phyloP scores from a whole-genome alignment of 2,113 vertebrate species.

The Plecturocebus donacophilus region DNA sequence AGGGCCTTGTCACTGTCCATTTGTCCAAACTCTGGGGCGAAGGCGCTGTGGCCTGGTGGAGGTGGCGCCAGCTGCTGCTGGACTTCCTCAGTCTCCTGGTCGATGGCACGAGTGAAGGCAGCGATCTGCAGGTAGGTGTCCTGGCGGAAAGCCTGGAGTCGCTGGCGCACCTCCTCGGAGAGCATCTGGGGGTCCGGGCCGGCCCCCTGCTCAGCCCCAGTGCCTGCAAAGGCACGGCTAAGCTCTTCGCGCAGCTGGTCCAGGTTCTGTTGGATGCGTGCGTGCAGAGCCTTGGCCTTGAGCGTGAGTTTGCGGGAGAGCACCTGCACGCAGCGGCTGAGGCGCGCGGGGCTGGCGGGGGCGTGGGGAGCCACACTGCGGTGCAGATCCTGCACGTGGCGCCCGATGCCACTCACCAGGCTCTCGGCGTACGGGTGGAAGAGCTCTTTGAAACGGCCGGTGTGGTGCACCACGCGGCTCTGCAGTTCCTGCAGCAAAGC shows the following conservation, averaged over 20 bases:
- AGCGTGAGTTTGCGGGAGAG: conserved; percentile 84
- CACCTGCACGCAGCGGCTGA: conserved; percentile 84
- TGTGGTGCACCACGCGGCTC: conserved; percentile 76
- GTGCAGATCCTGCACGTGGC: conserved; percentile 84
- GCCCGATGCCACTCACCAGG: conserved; percentile 83
- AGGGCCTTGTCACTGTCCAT: conserved; percentile 57
- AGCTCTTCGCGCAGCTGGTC: conserved; percentile 85
- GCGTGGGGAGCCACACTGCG: conserved; percentile 78
- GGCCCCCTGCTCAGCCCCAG: conserved; percentile 70
- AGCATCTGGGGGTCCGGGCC: conserved; percentile 69
- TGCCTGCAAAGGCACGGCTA: neutral
- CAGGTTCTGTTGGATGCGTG: conserved; percentile 86
- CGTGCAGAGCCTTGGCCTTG: conserved; percentile 85
- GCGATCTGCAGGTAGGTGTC: conserved; percentile 84
- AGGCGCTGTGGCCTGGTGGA: neutral
- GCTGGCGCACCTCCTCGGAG: conserved; percentile 80
- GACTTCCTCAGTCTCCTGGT: conserved; percentile 85
- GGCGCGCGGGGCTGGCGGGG: conserved; percentile 73
- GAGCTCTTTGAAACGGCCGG: conserved; percentile 79
- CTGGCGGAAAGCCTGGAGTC: conserved; percentile 88
- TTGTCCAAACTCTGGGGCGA: neutral
- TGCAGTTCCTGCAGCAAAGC: conserved; percentile 79
- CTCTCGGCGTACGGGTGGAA: conserved; percentile 69
- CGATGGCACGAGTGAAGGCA: conserved; percentile 85
- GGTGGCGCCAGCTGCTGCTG: conserved; percentile 81